Base-by-base conservation (phyloP, 2,797 vertebrate species). In the Pyrrhura leucotis region DNA sequence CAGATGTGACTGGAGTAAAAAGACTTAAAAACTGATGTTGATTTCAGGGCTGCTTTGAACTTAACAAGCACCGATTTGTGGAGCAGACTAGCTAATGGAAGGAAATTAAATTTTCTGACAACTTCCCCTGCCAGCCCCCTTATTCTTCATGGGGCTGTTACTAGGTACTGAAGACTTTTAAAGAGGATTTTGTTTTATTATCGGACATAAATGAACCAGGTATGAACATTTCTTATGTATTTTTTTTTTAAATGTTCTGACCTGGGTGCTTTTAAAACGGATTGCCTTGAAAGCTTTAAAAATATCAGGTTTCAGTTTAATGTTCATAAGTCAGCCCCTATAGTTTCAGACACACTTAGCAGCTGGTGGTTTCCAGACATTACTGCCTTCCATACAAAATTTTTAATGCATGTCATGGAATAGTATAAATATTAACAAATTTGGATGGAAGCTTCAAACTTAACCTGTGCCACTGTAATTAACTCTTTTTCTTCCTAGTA, bases 21-120 rank as follows among this genome's bases (percentile, higher is more conserved):
- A 94, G 96, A 98, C 98, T 98, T 98, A 98, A 98, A 98, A 98
- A 98, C 98, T 97, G 98, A 98, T 98, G 97, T 98, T 92, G 98
- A 96, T 98, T 98, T 98, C 98, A 98, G 98, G 97, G 97, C 96
- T 67, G 97, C 98, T 98, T 98, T 98, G 98, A 98, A 98, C 98
- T 99, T 98, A 98, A 98, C 98, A 98, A 98, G 98, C 98, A 95
- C 96, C 97, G 98, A 98, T 98, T 98, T 98, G 98, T 98, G 98
- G 98, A 98, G 98, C 98, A 98, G 98, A 98, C 98, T 98, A 98
- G 97, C 98, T 99, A 98, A 99, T 99, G 98, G 98, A 98, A 98
- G 98, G 98, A 98, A 99, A 98, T 98, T 98, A 98, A 98, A 98
- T 98, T 98, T 98, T 98, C 98, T 98, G 98, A 98, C 98, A 98